Percentiles rank a stretch among this genome's conserved stretches.
phyloP scores from a whole-genome alignment of 1,140 invertebrate genomes.

The Drosophila ficusphila region DNA sequence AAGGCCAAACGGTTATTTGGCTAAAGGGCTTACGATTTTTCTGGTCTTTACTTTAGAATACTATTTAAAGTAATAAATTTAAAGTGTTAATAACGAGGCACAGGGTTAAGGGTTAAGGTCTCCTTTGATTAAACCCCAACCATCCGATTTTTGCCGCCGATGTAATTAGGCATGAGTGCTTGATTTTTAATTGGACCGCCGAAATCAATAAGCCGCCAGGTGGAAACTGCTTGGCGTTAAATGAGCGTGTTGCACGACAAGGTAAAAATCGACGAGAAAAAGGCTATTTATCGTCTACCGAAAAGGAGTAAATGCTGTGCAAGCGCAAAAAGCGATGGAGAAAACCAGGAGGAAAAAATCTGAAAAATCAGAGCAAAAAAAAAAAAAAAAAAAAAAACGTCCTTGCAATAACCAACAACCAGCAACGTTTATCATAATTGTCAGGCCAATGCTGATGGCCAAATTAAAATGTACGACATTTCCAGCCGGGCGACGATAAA shows the following conservation, averaged over 20 bases:
- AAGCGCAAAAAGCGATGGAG: not conserved
- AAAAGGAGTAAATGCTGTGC: not conserved
- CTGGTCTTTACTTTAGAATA: too few relatives aligned
- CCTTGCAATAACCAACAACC: conserved; percentile 21
- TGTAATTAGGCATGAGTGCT: conserved; percentile 62
- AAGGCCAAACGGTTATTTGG: too few relatives aligned
- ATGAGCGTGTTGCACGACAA: conserved; percentile 58
- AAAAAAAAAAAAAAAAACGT: conserved; percentile 4
- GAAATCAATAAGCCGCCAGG: conserved; percentile 66
- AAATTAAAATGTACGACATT: conserved; percentile 63
- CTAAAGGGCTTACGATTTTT: too few relatives aligned
- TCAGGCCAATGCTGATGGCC: conserved; percentile 16
- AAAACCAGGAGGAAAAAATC: not conserved
- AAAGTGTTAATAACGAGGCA: too few relatives aligned
- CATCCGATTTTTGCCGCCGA: conserved; percentile 11
- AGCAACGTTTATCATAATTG: conserved; percentile 63
- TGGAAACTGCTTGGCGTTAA: conserved; percentile 42
- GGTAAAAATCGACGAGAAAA: not conserved
- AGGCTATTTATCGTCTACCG: conserved; percentile 20
- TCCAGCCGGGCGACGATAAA: conserved; percentile 26
- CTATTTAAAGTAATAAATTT: too few relatives aligned
- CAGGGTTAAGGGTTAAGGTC: too few relatives aligned
- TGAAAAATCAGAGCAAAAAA: too few relatives aligned
- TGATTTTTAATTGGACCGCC: conserved; percentile 58
- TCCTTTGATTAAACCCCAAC: conserved; percentile 2